Evolutionary conservation across 2,888 invertebrate species (phyloP), one percentile per base, ranked within the genome.

Genomic region (Sarcophaga subvicina): DNA sequence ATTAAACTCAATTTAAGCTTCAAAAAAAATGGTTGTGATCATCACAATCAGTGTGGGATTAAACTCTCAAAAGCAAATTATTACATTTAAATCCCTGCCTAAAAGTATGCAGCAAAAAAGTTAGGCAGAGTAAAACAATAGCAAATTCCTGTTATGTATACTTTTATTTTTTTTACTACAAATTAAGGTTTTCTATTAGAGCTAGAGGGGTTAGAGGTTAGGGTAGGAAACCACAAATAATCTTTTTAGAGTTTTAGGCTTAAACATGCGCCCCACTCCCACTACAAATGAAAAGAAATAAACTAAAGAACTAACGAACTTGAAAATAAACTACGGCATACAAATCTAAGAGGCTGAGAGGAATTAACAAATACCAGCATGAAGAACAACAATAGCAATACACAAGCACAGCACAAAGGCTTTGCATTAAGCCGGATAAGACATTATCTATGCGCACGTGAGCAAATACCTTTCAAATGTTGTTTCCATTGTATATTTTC

Each of bases 381-480:
- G 37, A 37, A 37, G 8, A 64, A 54, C 66, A 76, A 54, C 4
- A 54, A 54, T 14, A 54, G 49, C 49, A 49, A 49, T 27, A 37
- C 37, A 37, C 37, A 37, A 37, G 11, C 22, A 72, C 47, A 73
- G 59, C 64, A 78, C 64, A 78, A 67, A 87, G 84, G 84, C 84
- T 82, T 88, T 84, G 75, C 83, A 86, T 88, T 87, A 87, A 88
- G 86, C 87, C 86, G 82, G 86, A 73, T 80, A 87, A 85, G 88
- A 88, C 83, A 82, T 88, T 88, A 87, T 88, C 87, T 87, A 84
- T 67, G 88, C 85, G 85, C 80, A 88, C 88, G 88, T 88, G 87
- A 88, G 84, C 87, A 88, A 88, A 87, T 88, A 87, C 66, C 3
- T 86, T 78, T 47, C n/a, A 59, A 54, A 37, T 37, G 37, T 37